Evolutionary conservation across 2,113 vertebrate genomes (phyloP).

Genomic region (Psammodynastes pulverulentus): DNA sequence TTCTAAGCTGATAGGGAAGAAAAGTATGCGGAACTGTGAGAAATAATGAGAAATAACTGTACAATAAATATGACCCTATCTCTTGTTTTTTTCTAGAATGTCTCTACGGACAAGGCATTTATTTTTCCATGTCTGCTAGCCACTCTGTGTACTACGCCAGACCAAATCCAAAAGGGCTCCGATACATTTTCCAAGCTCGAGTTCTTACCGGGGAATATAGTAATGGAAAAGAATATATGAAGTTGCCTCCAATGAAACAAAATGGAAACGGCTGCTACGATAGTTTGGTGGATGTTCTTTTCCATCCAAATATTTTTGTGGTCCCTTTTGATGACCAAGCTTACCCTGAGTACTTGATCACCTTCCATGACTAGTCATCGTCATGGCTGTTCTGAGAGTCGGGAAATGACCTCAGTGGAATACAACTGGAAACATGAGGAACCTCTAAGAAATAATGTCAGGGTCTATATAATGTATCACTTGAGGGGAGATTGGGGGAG

Average conservation of each 20-base stretch:
- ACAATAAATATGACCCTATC: background rate
- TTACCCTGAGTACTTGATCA: slow-evolving; percentile 31
- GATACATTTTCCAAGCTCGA: background rate
- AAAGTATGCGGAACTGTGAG: background rate
- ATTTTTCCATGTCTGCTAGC: background rate
- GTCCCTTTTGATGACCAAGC: slow-evolving; percentile 13
- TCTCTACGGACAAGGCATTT: slow-evolving; percentile 9
- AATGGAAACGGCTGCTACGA: background rate
- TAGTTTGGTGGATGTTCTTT: background rate
- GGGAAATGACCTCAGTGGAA: background rate
- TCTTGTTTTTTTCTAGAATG: background rate
- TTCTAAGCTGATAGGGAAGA: background rate
- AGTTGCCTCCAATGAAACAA: background rate
- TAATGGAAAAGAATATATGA: background rate
- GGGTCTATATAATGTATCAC: background rate
- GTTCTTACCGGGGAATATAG: background rate
- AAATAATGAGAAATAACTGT: background rate
- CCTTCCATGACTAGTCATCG: background rate
- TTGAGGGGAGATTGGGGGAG: background rate
- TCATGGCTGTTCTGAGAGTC: too few species aligned
- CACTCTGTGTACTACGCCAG: background rate
- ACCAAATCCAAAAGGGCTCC: background rate
- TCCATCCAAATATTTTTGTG: background rate
- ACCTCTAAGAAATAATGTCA: background rate
- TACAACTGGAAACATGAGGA: background rate